These are phyloP conservation scores for Emydura subglobosa DNA, from an alignment of 2,113 vertebrate genomes.

Conservation along the genomic window DNA sequence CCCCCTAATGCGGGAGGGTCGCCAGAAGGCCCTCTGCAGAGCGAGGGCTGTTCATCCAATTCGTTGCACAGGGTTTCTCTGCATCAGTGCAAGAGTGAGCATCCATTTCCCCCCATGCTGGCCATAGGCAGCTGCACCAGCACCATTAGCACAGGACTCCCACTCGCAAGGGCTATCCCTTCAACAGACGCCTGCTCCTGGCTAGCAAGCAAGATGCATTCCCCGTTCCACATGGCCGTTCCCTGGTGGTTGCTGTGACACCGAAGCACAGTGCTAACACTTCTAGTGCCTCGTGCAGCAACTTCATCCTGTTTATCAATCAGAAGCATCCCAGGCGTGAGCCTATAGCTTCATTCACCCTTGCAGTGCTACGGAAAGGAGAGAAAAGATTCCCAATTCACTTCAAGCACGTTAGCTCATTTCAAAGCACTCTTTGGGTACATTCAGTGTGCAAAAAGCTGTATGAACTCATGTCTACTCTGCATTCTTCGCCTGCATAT, in stretches of 20 bases:
- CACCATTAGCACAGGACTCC: too few species aligned
- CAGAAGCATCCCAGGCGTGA: neutral
- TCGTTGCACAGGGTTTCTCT: neutral
- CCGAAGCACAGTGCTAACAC: neutral
- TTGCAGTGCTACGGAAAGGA: neutral
- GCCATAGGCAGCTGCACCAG: too few species aligned
- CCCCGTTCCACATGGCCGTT: neutral
- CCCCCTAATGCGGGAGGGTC: neutral
- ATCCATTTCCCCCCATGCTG: neutral
- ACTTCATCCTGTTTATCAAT: neutral
- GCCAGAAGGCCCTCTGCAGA: neutral
- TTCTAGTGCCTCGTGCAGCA: neutral
- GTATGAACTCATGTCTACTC: neutral
- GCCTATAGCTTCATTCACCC: neutral
- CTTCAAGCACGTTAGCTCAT: neutral
- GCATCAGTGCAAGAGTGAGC: neutral
- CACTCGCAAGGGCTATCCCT: neutral
- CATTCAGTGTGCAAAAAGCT: neutral
- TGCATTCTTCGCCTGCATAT: neutral
- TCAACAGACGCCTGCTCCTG: neutral
- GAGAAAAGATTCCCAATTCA: neutral
- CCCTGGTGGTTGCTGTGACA: neutral
- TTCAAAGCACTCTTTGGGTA: rapidly evolving
- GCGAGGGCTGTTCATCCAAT: neutral
- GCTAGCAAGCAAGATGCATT: neutral